Percentiles rank a stretch among this genome's conserved stretches.
These are phyloP conservation scores for Urocitellus parryii DNA, from an alignment of 2,113 vertebrate species.

Conservation along the genomic window DNA sequence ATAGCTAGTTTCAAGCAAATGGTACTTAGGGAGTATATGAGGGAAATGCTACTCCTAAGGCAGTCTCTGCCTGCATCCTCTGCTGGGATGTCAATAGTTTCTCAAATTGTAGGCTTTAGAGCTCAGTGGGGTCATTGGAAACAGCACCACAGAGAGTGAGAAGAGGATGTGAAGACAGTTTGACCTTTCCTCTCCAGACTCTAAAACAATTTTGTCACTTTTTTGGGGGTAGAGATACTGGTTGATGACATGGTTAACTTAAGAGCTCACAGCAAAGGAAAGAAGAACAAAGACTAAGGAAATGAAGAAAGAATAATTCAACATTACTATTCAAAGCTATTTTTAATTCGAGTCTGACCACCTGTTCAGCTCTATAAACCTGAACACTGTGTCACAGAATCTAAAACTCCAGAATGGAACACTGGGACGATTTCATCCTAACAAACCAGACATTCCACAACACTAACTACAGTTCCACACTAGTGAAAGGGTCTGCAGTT, in stretches of 20 bases:
- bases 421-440: conserved; percentile 50
- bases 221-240: not conserved
- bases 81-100: not conserved
- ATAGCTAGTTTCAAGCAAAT: conserved; percentile 50
- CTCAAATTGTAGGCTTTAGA: not conserved
- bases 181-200: not conserved
- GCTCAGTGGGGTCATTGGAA: not conserved
- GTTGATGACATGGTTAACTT: not conserved
- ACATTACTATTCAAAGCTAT: conserved; percentile 50
- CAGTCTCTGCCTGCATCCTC: not conserved
- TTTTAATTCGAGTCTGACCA: conserved; percentile 51
- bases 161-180: not conserved
- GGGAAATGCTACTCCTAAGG: conserved; percentile 4
- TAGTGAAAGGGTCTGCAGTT: conserved; percentile 74
- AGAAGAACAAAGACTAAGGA: not conserved
- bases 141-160: not conserved
- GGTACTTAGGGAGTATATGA: conserved; percentile 20
- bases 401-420: conserved; percentile 66
- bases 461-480: conserved; percentile 55
- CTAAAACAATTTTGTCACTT: not conserved
- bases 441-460: conserved; percentile 70
- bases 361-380: conserved; percentile 68
- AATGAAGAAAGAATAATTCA: not conserved
- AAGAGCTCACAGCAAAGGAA: conserved; percentile 17
- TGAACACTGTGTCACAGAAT: conserved; percentile 62